Evolutionary conservation across 2,797 vertebrate species (phyloP).

Genomic region (Vireo griseus): DNA sequence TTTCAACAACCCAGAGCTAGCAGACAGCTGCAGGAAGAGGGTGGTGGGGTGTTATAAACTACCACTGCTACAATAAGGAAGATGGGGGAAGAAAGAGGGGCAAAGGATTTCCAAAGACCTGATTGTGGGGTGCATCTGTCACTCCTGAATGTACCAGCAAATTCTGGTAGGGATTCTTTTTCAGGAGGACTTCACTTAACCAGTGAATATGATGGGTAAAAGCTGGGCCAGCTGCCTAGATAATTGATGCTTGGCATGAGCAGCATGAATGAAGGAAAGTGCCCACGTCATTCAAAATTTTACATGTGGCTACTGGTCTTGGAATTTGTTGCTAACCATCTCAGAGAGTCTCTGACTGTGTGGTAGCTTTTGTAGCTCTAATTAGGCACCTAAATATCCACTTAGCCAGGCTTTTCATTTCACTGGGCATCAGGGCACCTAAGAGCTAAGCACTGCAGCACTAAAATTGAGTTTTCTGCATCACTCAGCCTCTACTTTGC

Average conservation of each 20-base stretch:
- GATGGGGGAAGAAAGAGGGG: background rate
- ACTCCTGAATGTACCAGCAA: background rate
- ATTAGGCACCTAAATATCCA: background rate
- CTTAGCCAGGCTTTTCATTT: background rate
- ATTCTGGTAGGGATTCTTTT: background rate
- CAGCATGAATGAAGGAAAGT: background rate
- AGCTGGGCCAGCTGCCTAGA: background rate
- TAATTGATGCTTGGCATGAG: background rate
- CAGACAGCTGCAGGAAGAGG: background rate
- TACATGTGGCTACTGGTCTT: background rate
- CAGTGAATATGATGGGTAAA: background rate
- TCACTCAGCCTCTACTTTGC: background rate
- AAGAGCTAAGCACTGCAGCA: background rate
- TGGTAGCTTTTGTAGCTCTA: background rate
- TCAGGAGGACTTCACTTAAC: background rate
- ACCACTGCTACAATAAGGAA: background rate
- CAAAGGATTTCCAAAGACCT: background rate
- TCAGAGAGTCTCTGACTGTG: background rate
- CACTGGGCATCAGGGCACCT: background rate
- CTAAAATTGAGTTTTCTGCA: background rate
- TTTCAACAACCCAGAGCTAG: background rate
- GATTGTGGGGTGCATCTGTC: background rate
- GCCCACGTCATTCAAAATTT: background rate
- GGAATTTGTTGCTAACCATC: background rate
- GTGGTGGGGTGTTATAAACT: background rate